These are phyloP conservation scores for Carassius auratus DNA, from an alignment of 2,113 vertebrate genomes.

Conservation along the genomic window DNA sequence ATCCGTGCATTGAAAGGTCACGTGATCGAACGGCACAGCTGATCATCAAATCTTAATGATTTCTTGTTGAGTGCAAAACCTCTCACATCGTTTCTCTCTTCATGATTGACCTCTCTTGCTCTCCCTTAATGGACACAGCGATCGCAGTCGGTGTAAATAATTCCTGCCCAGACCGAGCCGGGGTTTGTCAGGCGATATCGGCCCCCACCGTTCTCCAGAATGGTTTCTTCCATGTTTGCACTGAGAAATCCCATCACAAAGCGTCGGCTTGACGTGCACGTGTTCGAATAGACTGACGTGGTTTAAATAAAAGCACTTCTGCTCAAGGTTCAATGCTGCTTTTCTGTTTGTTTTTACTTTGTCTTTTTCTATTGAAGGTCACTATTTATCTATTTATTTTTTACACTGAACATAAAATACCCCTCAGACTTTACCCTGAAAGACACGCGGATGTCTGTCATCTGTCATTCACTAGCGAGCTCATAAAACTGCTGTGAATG, in stretches of 20 bases:
- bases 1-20: background rate
- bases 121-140: slow-evolving; percentile 8
- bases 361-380: slow-evolving; percentile 18
- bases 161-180: background rate
- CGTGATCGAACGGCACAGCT: background rate
- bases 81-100: background rate
- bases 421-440: background rate
- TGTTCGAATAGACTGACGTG: slow-evolving; percentile 39
- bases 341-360: slow-evolving; percentile 27
- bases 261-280: background rate
- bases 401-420: slow-evolving; percentile 11
- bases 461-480: slow-evolving; percentile 8
- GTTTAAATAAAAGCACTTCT: slow-evolving; percentile 48
- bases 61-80: background rate
- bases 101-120: slow-evolving; percentile 28
- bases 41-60: slow-evolving; percentile 23
- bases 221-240: slow-evolving; percentile 32
- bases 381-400: background rate
- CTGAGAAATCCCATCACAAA: slow-evolving; percentile 32
- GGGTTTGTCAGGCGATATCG: slow-evolving; percentile 32
- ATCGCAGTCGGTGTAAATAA: background rate
- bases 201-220: slow-evolving; percentile 3
- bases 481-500: background rate
- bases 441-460: background rate
- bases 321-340: slow-evolving; percentile 29